A percentile compares a stretch with the other conserved stretches of the same genome.
These are phyloP conservation scores for Microctonus hyperodae DNA, from an alignment of 2,888 invertebrate species.

Conservation along the genomic window DNA sequence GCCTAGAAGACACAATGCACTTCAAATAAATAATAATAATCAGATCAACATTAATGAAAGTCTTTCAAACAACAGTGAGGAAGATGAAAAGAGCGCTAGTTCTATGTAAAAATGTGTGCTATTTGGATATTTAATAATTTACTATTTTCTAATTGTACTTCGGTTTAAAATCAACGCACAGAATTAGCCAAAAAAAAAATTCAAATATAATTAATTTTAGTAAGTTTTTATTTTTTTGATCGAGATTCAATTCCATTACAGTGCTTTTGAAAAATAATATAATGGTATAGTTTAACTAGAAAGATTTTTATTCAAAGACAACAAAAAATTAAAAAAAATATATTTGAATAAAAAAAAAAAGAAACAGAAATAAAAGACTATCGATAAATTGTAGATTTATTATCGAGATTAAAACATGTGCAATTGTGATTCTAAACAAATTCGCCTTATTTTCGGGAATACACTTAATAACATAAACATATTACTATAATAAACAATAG, in stretches of 20 bases:
- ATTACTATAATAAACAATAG: too few species aligned
- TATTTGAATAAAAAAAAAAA: neutral
- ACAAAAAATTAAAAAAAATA: neutral
- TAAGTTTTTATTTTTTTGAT: neutral
- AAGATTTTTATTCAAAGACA: neutral
- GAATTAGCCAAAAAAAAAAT: neutral
- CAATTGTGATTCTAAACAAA: slow-evolving; percentile 27
- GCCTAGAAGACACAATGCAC: slow-evolving; percentile 65
- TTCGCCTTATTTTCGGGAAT: slow-evolving; percentile 24
- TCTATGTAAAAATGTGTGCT: slow-evolving; percentile 35
- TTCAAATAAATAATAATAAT: slow-evolving; percentile 28
- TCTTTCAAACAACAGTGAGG: slow-evolving; percentile 17
- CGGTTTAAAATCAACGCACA: neutral
- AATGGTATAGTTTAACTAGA: neutral
- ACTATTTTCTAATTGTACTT: neutral
- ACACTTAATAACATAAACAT: slow-evolving; percentile 26
- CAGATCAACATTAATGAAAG: slow-evolving; percentile 15
- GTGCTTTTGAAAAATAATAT: neutral
- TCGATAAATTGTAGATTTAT: neutral
- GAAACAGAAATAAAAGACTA: neutral
- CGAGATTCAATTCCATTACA: neutral
- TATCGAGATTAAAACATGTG: neutral
- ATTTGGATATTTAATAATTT: neutral
- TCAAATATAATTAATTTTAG: neutral
- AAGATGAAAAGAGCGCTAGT: slow-evolving; percentile 41